Conservation (phyloP, 2,113 vertebrate genomes). For the Empidonax traillii region DNA sequence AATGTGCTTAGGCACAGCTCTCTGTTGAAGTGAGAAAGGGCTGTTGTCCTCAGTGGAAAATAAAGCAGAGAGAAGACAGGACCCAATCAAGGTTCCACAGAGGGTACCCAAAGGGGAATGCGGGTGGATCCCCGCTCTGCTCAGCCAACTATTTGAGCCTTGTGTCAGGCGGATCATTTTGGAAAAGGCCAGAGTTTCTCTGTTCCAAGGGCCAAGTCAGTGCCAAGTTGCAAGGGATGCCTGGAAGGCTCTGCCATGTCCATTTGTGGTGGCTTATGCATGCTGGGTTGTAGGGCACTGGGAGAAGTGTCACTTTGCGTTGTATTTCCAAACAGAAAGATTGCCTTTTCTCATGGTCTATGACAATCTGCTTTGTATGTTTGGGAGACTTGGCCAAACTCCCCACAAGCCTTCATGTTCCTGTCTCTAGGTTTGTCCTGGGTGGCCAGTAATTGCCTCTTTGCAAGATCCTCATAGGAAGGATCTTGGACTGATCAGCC, state of each 20-base stretch:
- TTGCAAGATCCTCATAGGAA: neutral
- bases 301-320: neutral
- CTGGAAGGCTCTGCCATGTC: neutral
- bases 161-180: neutral
- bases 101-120: neutral
- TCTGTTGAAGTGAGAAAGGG: neutral
- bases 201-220: neutral
- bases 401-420: neutral
- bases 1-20: neutral
- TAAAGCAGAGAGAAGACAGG: neutral
- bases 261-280: neutral
- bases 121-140: neutral
- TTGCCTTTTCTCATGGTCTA: neutral
- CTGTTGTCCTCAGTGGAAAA: neutral
- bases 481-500: neutral
- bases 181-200: neutral
- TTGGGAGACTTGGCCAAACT: neutral
- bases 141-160: slow-evolving; percentile 20
- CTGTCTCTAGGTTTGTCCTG: neutral
- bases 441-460: neutral
- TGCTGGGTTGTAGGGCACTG: neutral
- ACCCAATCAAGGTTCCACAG: neutral
- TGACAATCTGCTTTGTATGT: neutral
- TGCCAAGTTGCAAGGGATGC: neutral
- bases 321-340: neutral